Evolutionary conservation across 2,888 invertebrate species (phyloP).

Genomic region (Geotrupes spiniger): DNA sequence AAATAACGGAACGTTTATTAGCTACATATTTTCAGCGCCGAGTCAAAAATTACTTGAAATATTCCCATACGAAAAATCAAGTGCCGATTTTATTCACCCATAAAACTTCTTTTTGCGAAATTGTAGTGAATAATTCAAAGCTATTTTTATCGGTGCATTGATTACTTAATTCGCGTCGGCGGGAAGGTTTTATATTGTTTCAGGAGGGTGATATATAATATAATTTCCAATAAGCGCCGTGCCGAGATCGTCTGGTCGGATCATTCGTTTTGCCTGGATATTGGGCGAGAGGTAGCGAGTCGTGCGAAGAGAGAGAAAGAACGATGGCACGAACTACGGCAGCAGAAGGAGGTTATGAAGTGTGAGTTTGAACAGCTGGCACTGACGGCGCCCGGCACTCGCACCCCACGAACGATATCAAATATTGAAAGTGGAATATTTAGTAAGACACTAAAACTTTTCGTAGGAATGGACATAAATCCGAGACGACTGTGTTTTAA

Average conservation of each 20-base stretch:
- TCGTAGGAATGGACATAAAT: slow-evolving; percentile 33
- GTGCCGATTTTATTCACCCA: too few relatives aligned
- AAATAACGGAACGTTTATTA: too few relatives aligned
- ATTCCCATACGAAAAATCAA: too few relatives aligned
- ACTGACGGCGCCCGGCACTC: slow-evolving; percentile 39
- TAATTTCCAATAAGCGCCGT: slow-evolving; percentile 35
- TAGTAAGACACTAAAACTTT: slow-evolving; percentile 38
- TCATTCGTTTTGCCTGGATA: slow-evolving; percentile 34
- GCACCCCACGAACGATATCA: slow-evolving; percentile 39
- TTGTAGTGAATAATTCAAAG: too few relatives aligned
- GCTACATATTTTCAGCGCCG: too few relatives aligned
- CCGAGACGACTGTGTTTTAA: slow-evolving; percentile 27
- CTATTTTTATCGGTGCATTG: slow-evolving; percentile 14
- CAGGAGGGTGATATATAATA: slow-evolving; percentile 33
- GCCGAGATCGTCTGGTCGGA: slow-evolving; percentile 28
- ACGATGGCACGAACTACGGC: slow-evolving; percentile 21
- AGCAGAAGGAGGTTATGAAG: slow-evolving; percentile 46
- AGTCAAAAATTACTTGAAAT: too few relatives aligned
- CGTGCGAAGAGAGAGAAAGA: too few relatives aligned
- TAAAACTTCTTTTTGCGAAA: too few relatives aligned
- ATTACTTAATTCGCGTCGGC: slow-evolving; percentile 30
- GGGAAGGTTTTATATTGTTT: slow-evolving; percentile 25
- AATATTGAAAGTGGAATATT: slow-evolving; percentile 48
- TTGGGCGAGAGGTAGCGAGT: slow-evolving; percentile 32
- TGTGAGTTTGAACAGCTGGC: slow-evolving; percentile 48